Evolutionary conservation across 2,797 vertebrate genomes (phyloP), one percentile per base, ranked within the genome.

Genomic region (Sphenodon punctatus): DNA sequence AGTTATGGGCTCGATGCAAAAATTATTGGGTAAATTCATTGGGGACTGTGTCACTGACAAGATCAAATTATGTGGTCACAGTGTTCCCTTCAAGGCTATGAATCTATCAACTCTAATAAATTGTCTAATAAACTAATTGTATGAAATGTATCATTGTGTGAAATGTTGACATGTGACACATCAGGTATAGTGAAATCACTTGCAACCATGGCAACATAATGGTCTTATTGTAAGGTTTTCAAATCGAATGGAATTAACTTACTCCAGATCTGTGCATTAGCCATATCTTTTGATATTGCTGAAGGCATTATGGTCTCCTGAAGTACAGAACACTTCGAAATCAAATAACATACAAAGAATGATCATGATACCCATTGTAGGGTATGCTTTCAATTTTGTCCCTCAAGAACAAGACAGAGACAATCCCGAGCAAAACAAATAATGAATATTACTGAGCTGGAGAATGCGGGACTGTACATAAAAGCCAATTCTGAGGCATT

Each of bases 141-240:
- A n/a, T n/a, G n/a, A n/a, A n/a, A n/a, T n/a, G n/a, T n/a, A n/a
- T 63, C 83, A 77, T 79, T 56, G 67, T 79, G 84, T 46, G 3
- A 20, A 1, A 30, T 19, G 20, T 74, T 90, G 86, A 78, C 78
- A 77, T 78, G 41, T 1, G 2, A 72, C 65, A 58, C 88, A 59
- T 92, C 82, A 88, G 75, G 76, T 86, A 92, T 15, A 83, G 56
- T 2, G 39, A 80, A 78, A 81, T 86, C 84, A 25, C 82, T 86
- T 77, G 92, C 76, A 92, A 56, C 90, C 90, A 92, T 89, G 89
- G 89, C 34, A 93, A 93, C 89, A 0, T 73, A 69, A 45, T 63
- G 64, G 64, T 84, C 69, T 82, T 79, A 58, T 23, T 72, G 67
- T 67, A 70, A 88, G 92, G 78, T 91, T 91, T 88, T 83, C 86